phyloP scores from a whole-genome alignment of 92 coral and sea anemone species.

The Desmophyllum pertusum region DNA sequence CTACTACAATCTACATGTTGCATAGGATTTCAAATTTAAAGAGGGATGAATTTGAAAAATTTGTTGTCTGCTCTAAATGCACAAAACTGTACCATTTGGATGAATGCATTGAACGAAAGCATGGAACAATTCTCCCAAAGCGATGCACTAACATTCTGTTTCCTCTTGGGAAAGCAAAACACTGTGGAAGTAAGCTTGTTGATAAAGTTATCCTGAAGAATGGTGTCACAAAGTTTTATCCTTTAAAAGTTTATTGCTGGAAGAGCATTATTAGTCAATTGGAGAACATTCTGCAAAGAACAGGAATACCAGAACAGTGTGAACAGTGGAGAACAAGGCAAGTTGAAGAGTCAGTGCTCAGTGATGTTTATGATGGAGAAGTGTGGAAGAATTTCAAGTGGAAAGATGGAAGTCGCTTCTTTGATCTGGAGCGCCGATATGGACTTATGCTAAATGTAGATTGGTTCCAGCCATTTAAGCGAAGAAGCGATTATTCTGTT shows the following conservation, averaged over 20 bases:
- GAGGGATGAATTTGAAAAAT: conserved; percentile 39
- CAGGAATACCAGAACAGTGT: conserved; percentile 54
- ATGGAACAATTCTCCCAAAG: conserved; percentile 31
- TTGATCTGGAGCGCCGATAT: conserved; percentile 28
- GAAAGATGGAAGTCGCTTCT: conserved; percentile 42
- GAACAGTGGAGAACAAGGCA: conserved; percentile 55
- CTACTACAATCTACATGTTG: conserved; percentile 32
- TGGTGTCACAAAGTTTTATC: conserved; percentile 45
- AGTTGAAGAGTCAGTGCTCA: conserved; percentile 24
- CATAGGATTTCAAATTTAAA: conserved; percentile 7
- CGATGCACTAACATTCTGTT: conserved; percentile 26
- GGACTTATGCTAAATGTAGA: conserved; percentile 54
- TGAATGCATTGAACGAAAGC: conserved; percentile 41
- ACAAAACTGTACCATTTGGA: conserved; percentile 38
- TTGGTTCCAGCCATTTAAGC: conserved; percentile 55
- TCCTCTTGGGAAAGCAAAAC: conserved; percentile 35
- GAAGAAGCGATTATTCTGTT: conserved; percentile 45
- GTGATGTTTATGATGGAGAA: conserved; percentile 58
- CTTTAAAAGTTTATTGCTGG: conserved; percentile 40
- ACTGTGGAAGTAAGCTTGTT: conserved; percentile 46
- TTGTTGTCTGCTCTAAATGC: conserved; percentile 60
- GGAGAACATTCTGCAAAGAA: conserved; percentile 44
- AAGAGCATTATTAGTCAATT: conserved; percentile 39
- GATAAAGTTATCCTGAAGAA: conserved; percentile 36
- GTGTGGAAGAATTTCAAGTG: conserved; percentile 50